Evolutionary conservation across 2,797 vertebrate genomes (phyloP).

Genomic region (Takifugu rubripes): DNA sequence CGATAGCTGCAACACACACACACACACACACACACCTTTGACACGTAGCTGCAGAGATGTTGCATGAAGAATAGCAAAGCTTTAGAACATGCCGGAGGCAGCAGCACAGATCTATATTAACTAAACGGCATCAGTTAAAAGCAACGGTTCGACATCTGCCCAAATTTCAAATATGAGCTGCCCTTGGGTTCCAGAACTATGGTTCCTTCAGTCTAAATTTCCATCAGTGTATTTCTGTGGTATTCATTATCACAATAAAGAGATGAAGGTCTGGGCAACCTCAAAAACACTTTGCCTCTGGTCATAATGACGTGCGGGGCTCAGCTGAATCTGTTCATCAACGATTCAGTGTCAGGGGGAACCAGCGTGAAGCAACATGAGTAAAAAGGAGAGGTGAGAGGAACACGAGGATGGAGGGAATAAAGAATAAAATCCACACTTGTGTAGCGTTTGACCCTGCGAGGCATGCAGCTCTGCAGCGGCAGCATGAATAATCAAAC

Average conservation of each 20-base stretch:
- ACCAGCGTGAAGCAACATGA: not conserved
- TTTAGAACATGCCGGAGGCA: too few species aligned
- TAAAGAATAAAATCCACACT: conserved; percentile 14
- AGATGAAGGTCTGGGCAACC: too few species aligned
- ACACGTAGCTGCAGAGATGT: not conserved
- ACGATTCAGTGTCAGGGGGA: not conserved
- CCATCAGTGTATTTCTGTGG: too few species aligned
- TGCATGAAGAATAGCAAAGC: too few species aligned
- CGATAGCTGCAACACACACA: conserved; percentile 35
- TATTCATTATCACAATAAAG: too few species aligned
- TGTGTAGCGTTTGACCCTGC: conserved; percentile 31
- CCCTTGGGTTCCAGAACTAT: too few species aligned
- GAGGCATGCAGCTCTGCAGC: conserved; percentile 16
- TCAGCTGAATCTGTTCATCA: not conserved
- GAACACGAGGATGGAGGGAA: conserved; percentile 4
- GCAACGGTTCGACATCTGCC: too few species aligned
- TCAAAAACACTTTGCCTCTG: not conserved
- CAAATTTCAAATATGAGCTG: too few species aligned
- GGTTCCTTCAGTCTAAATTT: too few species aligned
- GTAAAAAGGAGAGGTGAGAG: conserved; percentile 6
- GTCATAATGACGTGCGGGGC: not conserved
- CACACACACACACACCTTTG: conserved; percentile 17
- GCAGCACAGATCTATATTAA: too few species aligned
- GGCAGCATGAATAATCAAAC: conserved; percentile 43
- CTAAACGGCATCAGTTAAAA: too few species aligned